Evolutionary conservation across 2,888 invertebrate species (phyloP), one percentile per base, ranked within the genome.

Genomic region (Leptinotarsa haldemani): DNA sequence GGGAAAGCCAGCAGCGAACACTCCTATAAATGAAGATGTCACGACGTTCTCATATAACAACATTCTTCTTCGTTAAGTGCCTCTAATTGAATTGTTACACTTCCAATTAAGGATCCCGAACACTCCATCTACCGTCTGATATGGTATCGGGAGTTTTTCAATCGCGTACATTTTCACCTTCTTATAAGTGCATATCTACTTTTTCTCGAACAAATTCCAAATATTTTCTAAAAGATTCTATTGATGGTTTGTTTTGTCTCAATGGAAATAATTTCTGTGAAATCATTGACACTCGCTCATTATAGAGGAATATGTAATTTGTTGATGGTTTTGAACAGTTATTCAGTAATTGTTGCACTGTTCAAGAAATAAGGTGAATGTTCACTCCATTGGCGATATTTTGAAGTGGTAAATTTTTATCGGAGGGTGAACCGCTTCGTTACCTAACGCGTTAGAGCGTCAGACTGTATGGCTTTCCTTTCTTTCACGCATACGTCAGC

Each of bases 41-140:
- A 69, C 58, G 71, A 71, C 30, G 56, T 64, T 69, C 65, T 63
- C 61, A 53, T 52, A 65, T 70, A 52, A 74, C 40, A 40, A 40
- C 75, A 76, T 77, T 75, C 72, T 74, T 65, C 67, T 46, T 40
- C 67, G 69, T 71, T 71, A 74, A 22, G 47, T 30, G 61, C 73
- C 70, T 71, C 68, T 78, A 74, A 78, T 76, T 73, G 76, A 75
- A 76, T 71, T 73, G 78, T 74, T 78, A 76, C 78, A 71, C 69
- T 73, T 74, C 78, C 78, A 76, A 76, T 78, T 76, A 78, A 76
- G 76, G 74, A 73, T 72, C 73, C 70, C 52, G 73, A 72, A 65
- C 70, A 70, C 68, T 75, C 70, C 71, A 75, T 75, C 70, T 77
- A 75, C 58, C 72, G 66, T 66, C 74, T 69, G 68, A 73, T 75